Evolutionary conservation across 2,113 vertebrate species (phyloP).

Genomic region (Platysteira castanea): DNA sequence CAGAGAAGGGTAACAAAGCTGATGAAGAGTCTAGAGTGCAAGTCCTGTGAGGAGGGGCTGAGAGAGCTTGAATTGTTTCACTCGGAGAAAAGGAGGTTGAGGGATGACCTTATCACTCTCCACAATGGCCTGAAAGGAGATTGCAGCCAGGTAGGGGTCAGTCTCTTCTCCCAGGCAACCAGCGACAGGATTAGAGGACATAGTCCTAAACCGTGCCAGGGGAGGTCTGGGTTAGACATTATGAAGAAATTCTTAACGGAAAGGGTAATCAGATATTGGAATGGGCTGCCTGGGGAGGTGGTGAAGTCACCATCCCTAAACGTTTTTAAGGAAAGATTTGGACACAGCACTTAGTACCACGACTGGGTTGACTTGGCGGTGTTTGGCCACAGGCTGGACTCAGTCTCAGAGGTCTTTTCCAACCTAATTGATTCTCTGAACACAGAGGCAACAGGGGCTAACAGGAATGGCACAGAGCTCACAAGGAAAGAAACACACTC

Average conservation of each 20-base stretch:
- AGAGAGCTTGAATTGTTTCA: not conserved
- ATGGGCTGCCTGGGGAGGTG: not conserved
- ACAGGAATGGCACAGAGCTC: not conserved
- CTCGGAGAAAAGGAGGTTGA: not conserved
- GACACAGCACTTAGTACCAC: fast-evolving
- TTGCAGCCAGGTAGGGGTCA: not conserved
- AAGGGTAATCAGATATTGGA: not conserved
- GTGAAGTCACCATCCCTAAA: not conserved
- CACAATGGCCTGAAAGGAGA: not conserved
- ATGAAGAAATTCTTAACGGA: not conserved
- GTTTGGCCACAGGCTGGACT: not conserved
- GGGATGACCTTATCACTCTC: too few species aligned
- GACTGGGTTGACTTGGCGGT: too few species aligned
- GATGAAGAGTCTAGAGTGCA: not conserved
- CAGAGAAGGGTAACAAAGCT: not conserved
- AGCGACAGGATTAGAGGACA: fast-evolving
- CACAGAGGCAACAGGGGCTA: not conserved
- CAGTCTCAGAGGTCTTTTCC: not conserved
- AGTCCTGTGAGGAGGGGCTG: not conserved
- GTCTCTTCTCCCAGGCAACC: not conserved
- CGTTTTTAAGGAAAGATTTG: not conserved
- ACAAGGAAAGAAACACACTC: fast-evolving
- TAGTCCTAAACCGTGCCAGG: not conserved
- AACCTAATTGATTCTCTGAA: not conserved
- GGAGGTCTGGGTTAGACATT: not conserved